Conservation (phyloP, 2,113 vertebrate genomes). For the Electrona antarctica region DNA sequence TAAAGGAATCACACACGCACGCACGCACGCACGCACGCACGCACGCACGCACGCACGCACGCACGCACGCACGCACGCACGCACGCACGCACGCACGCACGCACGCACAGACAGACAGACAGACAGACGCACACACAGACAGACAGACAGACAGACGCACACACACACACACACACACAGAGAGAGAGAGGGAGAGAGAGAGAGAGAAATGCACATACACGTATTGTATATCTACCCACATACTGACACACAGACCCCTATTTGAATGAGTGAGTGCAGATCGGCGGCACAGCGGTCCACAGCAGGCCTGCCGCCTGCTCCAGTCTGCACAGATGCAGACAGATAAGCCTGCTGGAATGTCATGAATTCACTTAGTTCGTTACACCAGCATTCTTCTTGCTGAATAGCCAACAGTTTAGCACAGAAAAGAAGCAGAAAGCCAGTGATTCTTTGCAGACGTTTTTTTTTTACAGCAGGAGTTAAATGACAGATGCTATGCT, state of each 20-base stretch:
- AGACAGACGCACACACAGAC: neutral
- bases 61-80: no score
- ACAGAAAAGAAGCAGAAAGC: slow-evolving; percentile 41
- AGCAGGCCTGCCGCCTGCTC: slow-evolving; percentile 50
- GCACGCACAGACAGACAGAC: no score
- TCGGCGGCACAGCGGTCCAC: slow-evolving; percentile 54
- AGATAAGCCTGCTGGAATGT: slow-evolving; percentile 72
- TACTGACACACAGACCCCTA: slow-evolving; percentile 35
- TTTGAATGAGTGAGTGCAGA: slow-evolving; percentile 51
- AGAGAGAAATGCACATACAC: slow-evolving; percentile 5
- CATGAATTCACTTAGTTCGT: slow-evolving; percentile 63
- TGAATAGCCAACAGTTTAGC: slow-evolving; percentile 22
- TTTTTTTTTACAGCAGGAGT: slow-evolving; percentile 41
- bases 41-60: neutral
- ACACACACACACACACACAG: neutral
- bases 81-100: no score
- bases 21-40: neutral
- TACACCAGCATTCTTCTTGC: slow-evolving; percentile 37
- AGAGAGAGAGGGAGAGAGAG: no score
- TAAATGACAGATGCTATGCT: slow-evolving; percentile 38
- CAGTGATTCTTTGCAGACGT: slow-evolving; percentile 36
- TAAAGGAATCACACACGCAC: no score
- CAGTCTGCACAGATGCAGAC: slow-evolving; percentile 62
- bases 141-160: neutral
- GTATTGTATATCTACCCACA: neutral